These are phyloP conservation scores for Ctenomys sociabilis DNA, from an alignment of 2,113 vertebrate genomes.

Conservation along the genomic window DNA sequence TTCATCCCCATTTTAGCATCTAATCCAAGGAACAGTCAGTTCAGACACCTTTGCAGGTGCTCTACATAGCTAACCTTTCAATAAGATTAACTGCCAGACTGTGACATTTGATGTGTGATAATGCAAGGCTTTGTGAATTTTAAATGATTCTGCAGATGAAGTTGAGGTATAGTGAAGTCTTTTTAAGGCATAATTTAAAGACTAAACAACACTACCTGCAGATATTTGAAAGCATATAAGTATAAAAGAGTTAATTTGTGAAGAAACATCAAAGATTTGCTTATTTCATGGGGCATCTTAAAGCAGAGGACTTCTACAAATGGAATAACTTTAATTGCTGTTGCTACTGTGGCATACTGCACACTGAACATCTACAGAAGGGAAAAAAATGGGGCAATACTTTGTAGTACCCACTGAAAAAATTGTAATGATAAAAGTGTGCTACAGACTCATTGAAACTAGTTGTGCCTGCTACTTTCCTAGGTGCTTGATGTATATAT, in stretches of 20 bases:
- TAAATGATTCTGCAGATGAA: slow-evolving; percentile 70
- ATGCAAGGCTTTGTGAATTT: slow-evolving; percentile 70
- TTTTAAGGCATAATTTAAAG: slow-evolving; percentile 36
- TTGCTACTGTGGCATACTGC: not conserved
- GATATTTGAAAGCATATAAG: not conserved
- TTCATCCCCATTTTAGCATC: slow-evolving; percentile 59
- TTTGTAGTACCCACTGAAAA: not conserved
- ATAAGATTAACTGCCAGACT: slow-evolving; percentile 80
- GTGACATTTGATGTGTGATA: slow-evolving; percentile 81
- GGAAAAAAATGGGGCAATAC: not conserved
- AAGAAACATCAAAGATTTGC: not conserved
- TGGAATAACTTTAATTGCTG: not conserved
- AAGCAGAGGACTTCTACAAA: not conserved
- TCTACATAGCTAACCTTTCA: slow-evolving; percentile 76
- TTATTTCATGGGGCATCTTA: not conserved
- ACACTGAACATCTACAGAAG: fast-evolving
- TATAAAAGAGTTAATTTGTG: not conserved
- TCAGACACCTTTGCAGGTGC: slow-evolving; percentile 79
- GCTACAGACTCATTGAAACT: not conserved
- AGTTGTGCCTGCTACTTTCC: not conserved
- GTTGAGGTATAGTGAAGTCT: slow-evolving; percentile 21
- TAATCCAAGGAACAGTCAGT: slow-evolving; percentile 61
- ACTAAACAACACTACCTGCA: not conserved
- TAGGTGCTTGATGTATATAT: not conserved
- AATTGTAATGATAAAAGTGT: not conserved